Evolutionary conservation across 2,797 vertebrate species (phyloP).

Genomic region (Chaetophractus vellerosus): DNA sequence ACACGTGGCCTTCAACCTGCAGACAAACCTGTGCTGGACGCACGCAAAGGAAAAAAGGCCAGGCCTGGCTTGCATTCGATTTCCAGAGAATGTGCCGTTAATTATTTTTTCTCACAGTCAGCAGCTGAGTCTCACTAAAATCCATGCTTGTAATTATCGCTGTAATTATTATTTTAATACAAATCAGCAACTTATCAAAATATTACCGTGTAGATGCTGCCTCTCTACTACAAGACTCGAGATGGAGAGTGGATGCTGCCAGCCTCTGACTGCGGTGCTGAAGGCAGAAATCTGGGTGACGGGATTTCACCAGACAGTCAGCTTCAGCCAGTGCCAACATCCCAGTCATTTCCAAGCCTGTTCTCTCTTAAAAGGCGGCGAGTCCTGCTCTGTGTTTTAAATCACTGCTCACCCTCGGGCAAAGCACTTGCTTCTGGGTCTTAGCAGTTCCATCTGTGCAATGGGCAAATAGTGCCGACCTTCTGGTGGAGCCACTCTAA

Average conservation of each 20-base stretch:
- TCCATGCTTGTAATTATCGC: conserved; percentile 81
- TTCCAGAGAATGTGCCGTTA: conserved; percentile 57
- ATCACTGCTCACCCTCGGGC: fast-evolving
- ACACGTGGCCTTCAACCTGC: conserved; percentile 48
- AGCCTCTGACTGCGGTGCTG: fast-evolving
- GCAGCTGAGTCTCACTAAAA: conserved; percentile 83
- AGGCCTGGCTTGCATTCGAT: not conserved
- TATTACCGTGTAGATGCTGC: conserved; percentile 64
- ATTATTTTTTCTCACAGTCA: conserved; percentile 80
- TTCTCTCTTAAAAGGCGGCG: not conserved
- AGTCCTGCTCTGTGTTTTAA: not conserved
- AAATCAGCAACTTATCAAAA: conserved; percentile 88
- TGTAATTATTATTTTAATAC: conserved; percentile 89
- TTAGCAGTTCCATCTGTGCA: not conserved
- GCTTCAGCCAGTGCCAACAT: not conserved
- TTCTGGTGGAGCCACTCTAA: not conserved
- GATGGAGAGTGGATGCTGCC: not conserved
- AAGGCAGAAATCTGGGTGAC: not conserved
- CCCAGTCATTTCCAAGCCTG: fast-evolving
- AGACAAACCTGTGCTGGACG: not conserved
- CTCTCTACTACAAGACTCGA: conserved; percentile 62
- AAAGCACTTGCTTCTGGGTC: not conserved
- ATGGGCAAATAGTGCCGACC: not conserved
- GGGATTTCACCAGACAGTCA: too few relatives aligned
- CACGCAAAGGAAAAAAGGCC: conserved; percentile 38